These are phyloP conservation scores for Antedon mediterranea DNA, from an alignment of 53 echinoderm and acorn worm genomes.

Conservation along the genomic window DNA sequence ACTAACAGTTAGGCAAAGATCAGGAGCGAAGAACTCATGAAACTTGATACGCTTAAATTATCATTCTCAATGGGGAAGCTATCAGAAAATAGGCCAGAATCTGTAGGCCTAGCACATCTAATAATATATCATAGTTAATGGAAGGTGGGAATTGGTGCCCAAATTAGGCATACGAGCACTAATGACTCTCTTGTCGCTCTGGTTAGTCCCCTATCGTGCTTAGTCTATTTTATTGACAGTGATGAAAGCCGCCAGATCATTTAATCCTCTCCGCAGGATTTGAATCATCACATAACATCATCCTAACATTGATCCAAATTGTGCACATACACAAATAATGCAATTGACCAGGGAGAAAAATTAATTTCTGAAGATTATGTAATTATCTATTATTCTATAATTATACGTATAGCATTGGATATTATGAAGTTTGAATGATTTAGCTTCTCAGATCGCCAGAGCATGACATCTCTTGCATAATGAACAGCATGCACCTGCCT, in stretches of 20 bases:
- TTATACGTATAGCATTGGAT: not conserved
- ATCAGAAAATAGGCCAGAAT: not conserved
- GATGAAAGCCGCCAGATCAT: not conserved
- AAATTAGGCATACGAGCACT: not conserved
- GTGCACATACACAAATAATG: not conserved
- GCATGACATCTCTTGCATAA: not conserved
- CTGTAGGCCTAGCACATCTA: not conserved
- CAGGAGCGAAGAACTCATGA: not conserved
- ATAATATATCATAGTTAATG: not conserved
- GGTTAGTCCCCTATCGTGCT: not conserved
- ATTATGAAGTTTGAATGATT: not conserved
- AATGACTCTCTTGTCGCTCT: not conserved
- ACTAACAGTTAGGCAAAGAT: not conserved
- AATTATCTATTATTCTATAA: not conserved
- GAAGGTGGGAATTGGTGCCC: constrained; percentile 1
- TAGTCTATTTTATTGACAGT: not conserved
- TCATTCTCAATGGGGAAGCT: not conserved
- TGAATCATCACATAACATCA: not conserved
- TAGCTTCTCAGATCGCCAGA: not conserved
- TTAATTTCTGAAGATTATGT: not conserved
- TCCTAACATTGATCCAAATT: not conserved
- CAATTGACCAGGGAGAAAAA: not conserved
- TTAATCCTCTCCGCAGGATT: not conserved
- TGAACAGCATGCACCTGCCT: no score
- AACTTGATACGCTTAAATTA: not conserved